Conservation (phyloP, 2,888 invertebrate genomes). For the Conus canariensis region DNA sequence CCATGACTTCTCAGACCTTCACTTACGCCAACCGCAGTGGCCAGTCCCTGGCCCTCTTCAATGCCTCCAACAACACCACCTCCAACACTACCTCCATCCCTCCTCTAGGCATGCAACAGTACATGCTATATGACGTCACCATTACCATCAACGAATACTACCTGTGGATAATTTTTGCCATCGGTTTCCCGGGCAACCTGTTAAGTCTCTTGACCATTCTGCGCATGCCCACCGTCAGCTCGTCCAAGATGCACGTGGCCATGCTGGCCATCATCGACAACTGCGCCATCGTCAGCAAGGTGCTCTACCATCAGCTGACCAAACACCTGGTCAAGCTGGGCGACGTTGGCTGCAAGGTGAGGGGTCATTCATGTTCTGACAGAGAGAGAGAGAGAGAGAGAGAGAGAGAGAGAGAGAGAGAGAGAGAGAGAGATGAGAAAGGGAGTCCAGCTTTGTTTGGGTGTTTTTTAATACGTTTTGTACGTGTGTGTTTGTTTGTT, state of each 20-base stretch:
- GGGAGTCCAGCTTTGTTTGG: background rate
- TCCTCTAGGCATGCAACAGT: conserved; percentile 28
- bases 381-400: too few species aligned
- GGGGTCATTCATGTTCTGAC: too few species aligned
- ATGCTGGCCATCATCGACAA: conserved; percentile 66
- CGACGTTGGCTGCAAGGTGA: conserved; percentile 32
- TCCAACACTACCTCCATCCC: background rate
- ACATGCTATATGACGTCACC: conserved; percentile 41
- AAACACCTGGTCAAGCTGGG: conserved; percentile 8
- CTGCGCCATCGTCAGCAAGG: conserved; percentile 59
- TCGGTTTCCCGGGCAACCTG: conserved; percentile 52
- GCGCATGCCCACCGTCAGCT: conserved; percentile 63
- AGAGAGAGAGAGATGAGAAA: too few species aligned
- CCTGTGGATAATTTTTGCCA: conserved; percentile 44
- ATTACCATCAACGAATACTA: conserved; percentile 41
- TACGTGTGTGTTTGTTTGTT: background rate
- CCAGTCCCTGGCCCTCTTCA: background rate
- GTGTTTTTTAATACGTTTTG: background rate
- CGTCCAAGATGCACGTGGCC: conserved; percentile 65
- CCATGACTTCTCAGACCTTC: background rate
- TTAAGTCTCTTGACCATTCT: conserved; percentile 64
- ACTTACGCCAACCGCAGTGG: background rate
- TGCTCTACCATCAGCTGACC: conserved; percentile 54
- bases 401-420: too few species aligned
- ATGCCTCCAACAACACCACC: background rate